Base-by-base conservation (phyloP, 2,888 invertebrate genomes). In the Drosophila kanekoi region DNA sequence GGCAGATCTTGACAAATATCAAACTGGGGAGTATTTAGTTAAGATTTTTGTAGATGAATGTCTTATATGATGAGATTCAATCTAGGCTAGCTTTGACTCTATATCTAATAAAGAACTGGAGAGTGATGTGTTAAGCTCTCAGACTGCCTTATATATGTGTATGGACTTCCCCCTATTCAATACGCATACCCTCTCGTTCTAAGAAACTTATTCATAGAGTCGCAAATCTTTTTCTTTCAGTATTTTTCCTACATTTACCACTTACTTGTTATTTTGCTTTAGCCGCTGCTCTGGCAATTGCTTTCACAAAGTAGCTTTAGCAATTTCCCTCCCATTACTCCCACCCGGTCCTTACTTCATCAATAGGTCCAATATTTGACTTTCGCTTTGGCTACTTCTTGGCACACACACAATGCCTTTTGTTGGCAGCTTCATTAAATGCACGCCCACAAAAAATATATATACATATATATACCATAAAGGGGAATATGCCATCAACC, bases 331-430 rank as follows among this genome's bases (percentile, higher is more conserved):
- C n/a, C 38, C 32, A 4, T 13, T 16, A 38, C 35, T 35, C 20
- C 28, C 20, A 40, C 40, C 51, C 63, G 16, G 44, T 38, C 32
- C 45, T 9, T 38, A 16, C 64, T 65, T 69, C 66, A 74, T 88
- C 89, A 88, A 88, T 88, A 82, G 64, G 68, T 67, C 82, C 84
- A 82, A 82, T 82, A 88, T 82, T 88, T 88, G 83, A 73, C 53
- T 65, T 80, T 38, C 32, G 81, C 54, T 54, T 67, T 65, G 59
- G 65, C 68, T 53, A 82, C 79, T 60, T 76, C 68, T 41, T 48
- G 43, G 58, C 54, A 63, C 58, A 59, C 58, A 59, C 54, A 63
- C 51, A 75, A 53, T 57, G 38, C 45, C 28, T 13, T 74, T 79
- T 85, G 80, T 67, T 76, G 66, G 60, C 83, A 82, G 84, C 89